Evolutionary conservation across 2,888 invertebrate species (phyloP).

Genomic region (Pandemis corylana): DNA sequence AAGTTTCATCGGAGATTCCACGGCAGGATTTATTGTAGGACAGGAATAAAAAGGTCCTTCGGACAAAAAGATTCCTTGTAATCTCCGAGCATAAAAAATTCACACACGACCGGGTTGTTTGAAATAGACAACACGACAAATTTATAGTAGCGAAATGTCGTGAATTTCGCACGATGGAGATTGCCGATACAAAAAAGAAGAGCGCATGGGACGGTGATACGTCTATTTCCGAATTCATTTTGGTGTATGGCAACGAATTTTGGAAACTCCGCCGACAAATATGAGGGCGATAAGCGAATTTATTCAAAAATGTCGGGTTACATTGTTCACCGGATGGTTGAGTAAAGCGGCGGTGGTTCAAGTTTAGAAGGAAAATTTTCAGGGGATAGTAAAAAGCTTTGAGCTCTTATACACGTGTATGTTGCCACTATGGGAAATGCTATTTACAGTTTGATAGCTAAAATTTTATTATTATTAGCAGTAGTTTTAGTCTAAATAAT

Average conservation of each 20-base stretch:
- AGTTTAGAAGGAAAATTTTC: neutral
- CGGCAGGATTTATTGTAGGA: constrained; percentile 7
- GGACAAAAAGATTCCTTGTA: constrained; percentile 18
- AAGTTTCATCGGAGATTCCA: constrained; percentile 8
- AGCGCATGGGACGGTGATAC: neutral
- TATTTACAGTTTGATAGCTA: too few relatives aligned
- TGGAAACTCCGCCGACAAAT: constrained; percentile 42
- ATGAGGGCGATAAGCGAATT: constrained; percentile 45
- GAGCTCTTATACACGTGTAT: too few relatives aligned
- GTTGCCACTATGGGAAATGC: too few relatives aligned
- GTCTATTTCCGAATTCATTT: constrained; percentile 18
- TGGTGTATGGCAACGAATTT: constrained; percentile 23
- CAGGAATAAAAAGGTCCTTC: neutral
- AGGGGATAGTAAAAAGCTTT: neutral
- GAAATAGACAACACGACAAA: constrained; percentile 21
- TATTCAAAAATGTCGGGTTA: constrained; percentile 45
- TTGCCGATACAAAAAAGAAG: neutral
- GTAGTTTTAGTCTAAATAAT: too few relatives aligned
- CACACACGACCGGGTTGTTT: constrained; percentile 16
- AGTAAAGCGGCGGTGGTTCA: neutral
- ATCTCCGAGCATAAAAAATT: constrained; percentile 15
- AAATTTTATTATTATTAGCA: too few relatives aligned
- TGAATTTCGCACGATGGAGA: neutral
- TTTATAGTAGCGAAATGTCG: constrained; percentile 4
- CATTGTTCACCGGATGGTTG: constrained; percentile 29